Base-by-base conservation (phyloP, 2,797 vertebrate species). In the Calcarius lapponicus region DNA sequence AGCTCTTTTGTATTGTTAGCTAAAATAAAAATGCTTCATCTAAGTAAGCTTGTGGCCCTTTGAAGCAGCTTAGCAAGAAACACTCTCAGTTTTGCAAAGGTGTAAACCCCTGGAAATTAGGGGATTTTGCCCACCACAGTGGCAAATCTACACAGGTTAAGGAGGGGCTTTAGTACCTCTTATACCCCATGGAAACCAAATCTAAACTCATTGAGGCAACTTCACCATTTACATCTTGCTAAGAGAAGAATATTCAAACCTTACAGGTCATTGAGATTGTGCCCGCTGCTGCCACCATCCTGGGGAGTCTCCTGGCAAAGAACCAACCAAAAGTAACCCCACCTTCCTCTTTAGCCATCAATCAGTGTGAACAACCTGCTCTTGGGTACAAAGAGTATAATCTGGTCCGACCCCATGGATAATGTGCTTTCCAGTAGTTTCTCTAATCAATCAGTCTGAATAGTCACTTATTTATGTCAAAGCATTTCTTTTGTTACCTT, bases 351-450 rank as follows among this genome's bases (percentile, higher is more conserved):
- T 86, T 88, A 80, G 62, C 24, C 25, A 76, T 10, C 25, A 36
- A 3, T 7, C 10, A 14, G 1, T 1, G 0, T 29, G 32, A 66
- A 13, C 32, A 88, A 28, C 1, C 1, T 51, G 14, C 18, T n/a
- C 3, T 50, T 54, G 19, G 15, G 14, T 64, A 10, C 43, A 20
- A 60, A 73, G 25, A 50, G 36, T 47, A 5, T 24, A 9, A 38
- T 83, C 32, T 81, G n/a, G 28, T 50, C 26, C 20, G 60, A 64
- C 34, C n/a, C 40, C 70, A 47, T 29, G 36, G 25, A 17, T 43
- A 60, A 6, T 5, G 11, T 31, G 42, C 73, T 89, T 58, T 82
- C 66, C 66, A 62, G 18, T 14, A 54, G 61, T 88, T 95, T 91
- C 79, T 90, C 70, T 66, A 8, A 34, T 67, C 60, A 47, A 13